Evolutionary conservation across 2,797 vertebrate species (phyloP).

Genomic region (Myripristis murdjan): DNA sequence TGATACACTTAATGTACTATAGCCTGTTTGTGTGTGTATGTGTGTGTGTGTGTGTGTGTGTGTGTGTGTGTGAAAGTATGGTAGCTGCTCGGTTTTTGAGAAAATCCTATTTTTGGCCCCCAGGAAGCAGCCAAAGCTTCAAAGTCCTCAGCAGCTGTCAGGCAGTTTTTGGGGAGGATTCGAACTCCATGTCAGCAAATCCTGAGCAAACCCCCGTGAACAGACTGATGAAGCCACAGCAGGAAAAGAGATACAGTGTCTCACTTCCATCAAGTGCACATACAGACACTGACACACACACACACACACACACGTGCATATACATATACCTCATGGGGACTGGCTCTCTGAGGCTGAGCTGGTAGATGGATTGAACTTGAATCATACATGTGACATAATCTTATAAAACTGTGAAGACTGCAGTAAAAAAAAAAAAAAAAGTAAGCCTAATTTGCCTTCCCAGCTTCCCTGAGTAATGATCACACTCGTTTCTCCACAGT

Average conservation of each 20-base stretch:
- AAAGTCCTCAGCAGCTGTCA: conserved; percentile 50
- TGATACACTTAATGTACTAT: background rate
- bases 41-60: background rate
- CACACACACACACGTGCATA: conserved; percentile 1
- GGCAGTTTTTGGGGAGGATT: conserved; percentile 53
- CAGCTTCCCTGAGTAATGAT: background rate
- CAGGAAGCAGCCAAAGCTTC: conserved; percentile 28
- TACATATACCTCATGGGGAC: conserved; percentile 30
- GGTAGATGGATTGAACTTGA: conserved; percentile 46
- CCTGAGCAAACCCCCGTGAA: conserved; percentile 40
- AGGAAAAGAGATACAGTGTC: conserved; percentile 52
- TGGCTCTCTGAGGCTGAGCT: conserved; percentile 46
- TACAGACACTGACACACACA: conserved; percentile 35
- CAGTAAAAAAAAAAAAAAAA: background rate
- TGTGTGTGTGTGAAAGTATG: no score
- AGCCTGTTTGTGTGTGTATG: conserved; percentile 10
- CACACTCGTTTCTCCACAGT: no score
- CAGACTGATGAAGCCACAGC: conserved; percentile 54
- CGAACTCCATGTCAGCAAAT: conserved; percentile 54
- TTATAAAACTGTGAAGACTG: background rate
- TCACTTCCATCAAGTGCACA: no score
- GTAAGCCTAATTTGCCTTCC: background rate
- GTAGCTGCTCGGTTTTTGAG: conserved; percentile 34
- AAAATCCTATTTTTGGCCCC: conserved; percentile 31
- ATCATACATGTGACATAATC: conserved; percentile 39